These are phyloP conservation scores for Fringilla coelebs DNA, from an alignment of 2,797 vertebrate species.

Conservation along the genomic window DNA sequence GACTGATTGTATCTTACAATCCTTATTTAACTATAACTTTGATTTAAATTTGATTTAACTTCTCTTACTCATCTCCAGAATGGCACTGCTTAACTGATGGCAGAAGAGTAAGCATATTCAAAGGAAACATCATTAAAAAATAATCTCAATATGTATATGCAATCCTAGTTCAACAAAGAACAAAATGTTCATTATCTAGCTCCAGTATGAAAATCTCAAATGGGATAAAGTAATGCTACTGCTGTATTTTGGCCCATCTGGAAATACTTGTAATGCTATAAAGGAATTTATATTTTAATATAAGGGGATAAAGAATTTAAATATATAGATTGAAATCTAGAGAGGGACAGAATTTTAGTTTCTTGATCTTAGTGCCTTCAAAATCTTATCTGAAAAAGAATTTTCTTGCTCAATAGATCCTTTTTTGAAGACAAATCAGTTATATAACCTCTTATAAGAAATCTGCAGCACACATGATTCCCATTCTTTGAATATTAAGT, in stretches of 20 bases:
- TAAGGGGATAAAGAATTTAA: not conserved
- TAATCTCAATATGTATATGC: not conserved
- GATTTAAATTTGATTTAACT: not conserved
- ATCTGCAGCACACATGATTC: not conserved
- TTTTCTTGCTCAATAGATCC: not conserved
- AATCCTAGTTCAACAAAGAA: not conserved
- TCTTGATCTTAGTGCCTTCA: not conserved
- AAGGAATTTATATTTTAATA: not conserved
- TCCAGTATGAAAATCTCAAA: not conserved
- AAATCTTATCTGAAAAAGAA: not conserved
- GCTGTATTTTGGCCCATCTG: not conserved
- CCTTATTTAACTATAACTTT: not conserved
- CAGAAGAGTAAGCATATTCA: not conserved
- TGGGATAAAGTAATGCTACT: not conserved
- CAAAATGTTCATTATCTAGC: not conserved
- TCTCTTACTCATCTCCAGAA: not conserved
- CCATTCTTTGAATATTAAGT: not conserved
- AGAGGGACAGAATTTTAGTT: not conserved
- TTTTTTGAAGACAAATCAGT: not conserved
- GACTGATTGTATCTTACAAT: not conserved
- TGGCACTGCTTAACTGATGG: not conserved
- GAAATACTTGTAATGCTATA: not conserved
- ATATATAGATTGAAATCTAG: not conserved
- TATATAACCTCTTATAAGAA: not conserved
- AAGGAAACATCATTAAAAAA: not conserved